Evolutionary conservation across 2,888 invertebrate genomes (phyloP), one percentile per base, ranked within the genome.

Genomic region (Hypolimnas misippus): DNA sequence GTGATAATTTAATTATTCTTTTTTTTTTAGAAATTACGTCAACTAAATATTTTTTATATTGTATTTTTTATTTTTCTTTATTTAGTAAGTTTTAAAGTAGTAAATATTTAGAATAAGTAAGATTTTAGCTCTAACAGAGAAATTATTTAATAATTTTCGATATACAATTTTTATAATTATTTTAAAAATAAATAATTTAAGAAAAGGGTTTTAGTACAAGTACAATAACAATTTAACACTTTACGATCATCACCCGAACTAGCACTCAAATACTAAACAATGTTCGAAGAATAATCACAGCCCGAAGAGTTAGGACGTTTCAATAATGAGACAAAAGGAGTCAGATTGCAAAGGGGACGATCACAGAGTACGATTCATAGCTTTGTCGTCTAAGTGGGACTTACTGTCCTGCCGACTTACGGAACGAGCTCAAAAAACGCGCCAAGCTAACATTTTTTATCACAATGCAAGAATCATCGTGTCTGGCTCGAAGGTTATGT

Each of bases 371-470:
- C 62, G 75, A 78, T 74, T 76, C 79, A 69, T 75, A 76, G 82
- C 84, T 85, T 83, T 83, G 86, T 81, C 76, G 73, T 75, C 77
- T 75, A 79, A 86, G 86, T 83, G 84, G 80, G 81, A 78, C 86
- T 86, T 83, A 81, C 77, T 81, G 80, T 78, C 78, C 72, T 70
- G 66, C 66, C 62, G 68, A 63, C 68, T 70, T 67, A 61, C 62
- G 64, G 57, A 65, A 61, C 67, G 61, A 56, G 59, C 67, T 63
- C 61, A 14, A 42, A 67, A 67, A 67, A 70, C 25, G 64, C 62
- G 57, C 53, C 57, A 57, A 50, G 57, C 57, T 61, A 57, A 61
- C 57, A 19, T 61, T 65, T 67, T 67, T 65, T 67, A 50, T 65
- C 58, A 60, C 65, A 62, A 67, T 62, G 67, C 56, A 51, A 62